Percentiles rank a stretch among this genome's conserved stretches.
Evolutionary conservation across 1,140 invertebrate species (phyloP).

Genomic region (Belonocnema kinseyi): DNA sequence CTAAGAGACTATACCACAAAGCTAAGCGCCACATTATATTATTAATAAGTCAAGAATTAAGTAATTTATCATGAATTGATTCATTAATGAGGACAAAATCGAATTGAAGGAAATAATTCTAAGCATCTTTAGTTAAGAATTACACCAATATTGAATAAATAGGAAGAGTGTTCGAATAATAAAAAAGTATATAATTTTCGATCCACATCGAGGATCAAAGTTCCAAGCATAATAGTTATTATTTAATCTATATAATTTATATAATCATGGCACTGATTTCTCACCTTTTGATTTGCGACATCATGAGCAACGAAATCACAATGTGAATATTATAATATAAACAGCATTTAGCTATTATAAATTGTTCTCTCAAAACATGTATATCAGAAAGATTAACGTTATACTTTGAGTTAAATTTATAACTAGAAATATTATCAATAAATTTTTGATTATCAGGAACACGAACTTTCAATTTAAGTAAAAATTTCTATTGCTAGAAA

Average conservation of each 20-base stretch:
- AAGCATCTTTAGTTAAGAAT: too few species aligned
- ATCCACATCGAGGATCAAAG: background rate
- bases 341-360: constrained; percentile 18
- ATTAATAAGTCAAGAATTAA: background rate
- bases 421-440: background rate
- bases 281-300: constrained; percentile 1
- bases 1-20: background rate
- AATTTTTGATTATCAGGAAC: background rate
- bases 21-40: background rate
- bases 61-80: background rate
- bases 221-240: background rate
- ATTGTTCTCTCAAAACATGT: constrained; percentile 23
- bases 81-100: too few species aligned
- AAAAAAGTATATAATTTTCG: background rate
- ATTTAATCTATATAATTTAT: constrained; percentile 11
- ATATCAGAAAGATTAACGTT: constrained; percentile 12
- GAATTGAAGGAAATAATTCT: too few species aligned
- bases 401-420: background rate
- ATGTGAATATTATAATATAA: constrained; percentile 13
- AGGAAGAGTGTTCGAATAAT: background rate
- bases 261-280: constrained; percentile 22
- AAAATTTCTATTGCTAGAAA: background rate
- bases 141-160: background rate
- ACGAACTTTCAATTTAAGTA: background rate
- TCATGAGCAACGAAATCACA: constrained; percentile 24